Evolutionary conservation across 2,797 vertebrate species (phyloP), one percentile per base, ranked within the genome.

Genomic region (Chrosomus eos): DNA sequence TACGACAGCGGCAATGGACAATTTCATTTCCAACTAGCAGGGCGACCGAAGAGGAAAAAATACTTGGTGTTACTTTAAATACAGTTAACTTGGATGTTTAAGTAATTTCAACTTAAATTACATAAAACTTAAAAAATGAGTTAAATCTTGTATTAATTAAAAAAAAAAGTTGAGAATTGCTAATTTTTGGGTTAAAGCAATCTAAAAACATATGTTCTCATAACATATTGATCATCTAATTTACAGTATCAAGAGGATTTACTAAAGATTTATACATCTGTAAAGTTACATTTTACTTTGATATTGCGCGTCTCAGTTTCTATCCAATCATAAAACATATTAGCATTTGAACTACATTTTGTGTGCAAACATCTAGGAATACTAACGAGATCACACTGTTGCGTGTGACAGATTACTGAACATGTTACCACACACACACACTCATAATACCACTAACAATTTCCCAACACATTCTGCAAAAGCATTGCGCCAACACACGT

Each of bases 391-490:
- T 26, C 18, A 10, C 72, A 67, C n/a, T 19, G 33, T 60, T 26
- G 75, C 36, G 55, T 78, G 76, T 78, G 58, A 79, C 58, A 79
- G 26, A 64, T 64, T 79, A 28, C 40, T 33, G 40, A 66, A 21
- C 26, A 75, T n/a, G 40, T 21, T 5, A 66, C 76, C 76, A 31
- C 58, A 64, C 4, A 45, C 40, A 13, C 8, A 64, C 18, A 66
- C 77, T 79, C 77, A 79, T 66, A 79, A n/a, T 38, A 23, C 18
- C 16, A 64, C 76, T 31, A 45, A 45, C 26, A 66, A 64, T 26
- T 80, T 68, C 18, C 28, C 11, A 66, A 36, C 26, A 31, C 43
- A 18, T 80, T 80, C 78, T 53, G 45, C 62, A 80, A 53, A 80
- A 68, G 77, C 55, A 19, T 7, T 66, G 60, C 60, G 33, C 48